Evolutionary conservation across 2,113 vertebrate species (phyloP).

Genomic region (Ammodytes marinus): DNA sequence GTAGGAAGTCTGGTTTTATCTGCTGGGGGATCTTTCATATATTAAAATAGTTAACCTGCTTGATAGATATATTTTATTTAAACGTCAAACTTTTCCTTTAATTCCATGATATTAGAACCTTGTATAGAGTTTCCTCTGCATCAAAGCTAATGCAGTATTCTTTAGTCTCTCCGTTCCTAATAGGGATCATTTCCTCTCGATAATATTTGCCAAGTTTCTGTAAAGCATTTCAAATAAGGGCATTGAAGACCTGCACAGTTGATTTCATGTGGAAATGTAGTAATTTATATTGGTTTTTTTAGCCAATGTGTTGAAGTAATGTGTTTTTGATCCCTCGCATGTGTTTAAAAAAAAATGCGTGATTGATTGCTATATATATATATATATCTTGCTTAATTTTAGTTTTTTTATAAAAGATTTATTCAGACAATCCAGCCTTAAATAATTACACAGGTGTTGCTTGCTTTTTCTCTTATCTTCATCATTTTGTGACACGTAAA

Average conservation of each 20-base stretch:
- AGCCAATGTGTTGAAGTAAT: not conserved
- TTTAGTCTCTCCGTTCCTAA: slow-evolving; percentile 11
- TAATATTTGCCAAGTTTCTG: slow-evolving; percentile 62
- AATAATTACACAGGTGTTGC: slow-evolving; percentile 24
- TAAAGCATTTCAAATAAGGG: slow-evolving; percentile 34
- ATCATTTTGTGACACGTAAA: not conserved
- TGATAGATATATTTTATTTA: slow-evolving; percentile 8
- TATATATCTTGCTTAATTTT: slow-evolving; percentile 2
- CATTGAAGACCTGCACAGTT: slow-evolving; percentile 6
- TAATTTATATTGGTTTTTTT: slow-evolving; percentile 38
- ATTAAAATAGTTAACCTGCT: slow-evolving; percentile 7
- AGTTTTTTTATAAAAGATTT: slow-evolving; percentile 7
- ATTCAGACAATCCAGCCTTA: slow-evolving; percentile 64
- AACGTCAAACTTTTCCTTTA: not conserved
- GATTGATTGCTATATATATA: slow-evolving; percentile 28
- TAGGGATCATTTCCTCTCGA: slow-evolving; percentile 12
- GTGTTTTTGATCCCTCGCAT: slow-evolving; percentile 32
- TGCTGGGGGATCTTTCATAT: slow-evolving; percentile 17
- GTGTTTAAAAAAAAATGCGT: slow-evolving; percentile 24
- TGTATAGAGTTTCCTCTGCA: slow-evolving; percentile 6
- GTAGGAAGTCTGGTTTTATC: not conserved
- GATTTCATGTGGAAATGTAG: slow-evolving; percentile 8
- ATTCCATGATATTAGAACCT: slow-evolving; percentile 2
- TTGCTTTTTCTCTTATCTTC: slow-evolving; percentile 28
- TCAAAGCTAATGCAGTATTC: slow-evolving; percentile 24